Base-by-base conservation (phyloP, 2,797 vertebrate genomes). In the Gambelia wislizenii region DNA sequence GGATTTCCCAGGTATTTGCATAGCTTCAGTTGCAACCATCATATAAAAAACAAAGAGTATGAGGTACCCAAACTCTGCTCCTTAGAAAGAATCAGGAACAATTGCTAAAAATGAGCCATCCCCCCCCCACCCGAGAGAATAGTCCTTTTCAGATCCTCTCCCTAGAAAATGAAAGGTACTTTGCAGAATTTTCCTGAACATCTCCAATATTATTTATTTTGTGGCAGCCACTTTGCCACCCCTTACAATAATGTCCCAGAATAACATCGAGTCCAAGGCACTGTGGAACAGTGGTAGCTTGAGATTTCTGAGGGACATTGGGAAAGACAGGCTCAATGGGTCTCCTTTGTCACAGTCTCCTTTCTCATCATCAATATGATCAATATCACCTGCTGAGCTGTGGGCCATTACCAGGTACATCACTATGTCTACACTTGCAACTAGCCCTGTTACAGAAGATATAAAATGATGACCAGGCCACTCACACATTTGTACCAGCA, bases 1-100 rank as follows among this genome's bases (percentile, higher is more conserved):
- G 33, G 42, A 88, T 87, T 22, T 89, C 39, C 80, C 27, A 83
- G 47, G 47, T 77, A 87, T 9, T 87, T 90, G 20, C 42, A 89
- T 87, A 83, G 7, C 47, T 74, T 87, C 3, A 0, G 1, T 86
- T 86, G 72, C 2, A 72, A 90, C 86, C 36, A 69, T 79, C 86
- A 83, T 2, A 77, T 33, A 27, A 54, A 42, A 87, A 42, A 77
- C 1, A 22, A 82, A 36, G 8, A 69, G 49, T 86, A 92, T 87
- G 0, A 77, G 33, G 30, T 83, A 67, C 10, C 44, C 16, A 64
- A 72, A 6, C 70, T 72, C 42, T 61, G 36, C 6, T 77, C 33
- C 33, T 78, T 22, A 56, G 33, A 81, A 87, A 87, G 30, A 89
- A 84, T 83, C 6, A 22, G 30, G 25, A 49, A 47, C 49, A 25